Evolutionary conservation across 2,797 vertebrate genomes (phyloP).

Genomic region (Furcifer pardalis): DNA sequence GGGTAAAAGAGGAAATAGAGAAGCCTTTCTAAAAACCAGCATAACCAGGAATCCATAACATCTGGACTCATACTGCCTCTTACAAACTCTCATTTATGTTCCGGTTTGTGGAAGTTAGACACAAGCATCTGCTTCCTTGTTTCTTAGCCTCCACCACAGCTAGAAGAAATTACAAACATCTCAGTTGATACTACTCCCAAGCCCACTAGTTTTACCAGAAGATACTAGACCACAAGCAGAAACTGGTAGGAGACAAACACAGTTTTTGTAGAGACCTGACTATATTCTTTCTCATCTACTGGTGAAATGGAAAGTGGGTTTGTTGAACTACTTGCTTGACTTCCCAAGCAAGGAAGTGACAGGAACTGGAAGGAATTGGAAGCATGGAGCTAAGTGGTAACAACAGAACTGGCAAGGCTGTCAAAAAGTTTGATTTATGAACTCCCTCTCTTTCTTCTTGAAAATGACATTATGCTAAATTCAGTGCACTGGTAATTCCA

Average conservation of each 20-base stretch:
- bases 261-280: not conserved
- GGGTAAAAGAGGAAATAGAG: too few species aligned
- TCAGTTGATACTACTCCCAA: not conserved
- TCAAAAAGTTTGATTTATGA: too few species aligned
- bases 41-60: constrained; percentile 3
- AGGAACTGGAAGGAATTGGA: too few species aligned
- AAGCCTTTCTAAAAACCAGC: not conserved
- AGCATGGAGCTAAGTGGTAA: too few species aligned
- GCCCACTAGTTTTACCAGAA: not conserved
- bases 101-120: not conserved
- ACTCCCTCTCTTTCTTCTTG: too few species aligned
- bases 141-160: not conserved
- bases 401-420: too few species aligned
- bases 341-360: too few species aligned
- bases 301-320: not conserved
- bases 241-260: not conserved
- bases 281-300: not conserved
- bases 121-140: not conserved
- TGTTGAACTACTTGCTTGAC: not conserved
- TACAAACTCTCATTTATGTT: not conserved
- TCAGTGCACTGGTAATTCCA: too few species aligned
- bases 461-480: too few species aligned
- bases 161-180: not conserved
- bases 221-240: not conserved
- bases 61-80: too few species aligned